Percentiles rank a stretch among this genome's conserved stretches.
Evolutionary conservation across 2,797 vertebrate genomes (phyloP).

Genomic region (Pipistrellus pygmaeus): DNA sequence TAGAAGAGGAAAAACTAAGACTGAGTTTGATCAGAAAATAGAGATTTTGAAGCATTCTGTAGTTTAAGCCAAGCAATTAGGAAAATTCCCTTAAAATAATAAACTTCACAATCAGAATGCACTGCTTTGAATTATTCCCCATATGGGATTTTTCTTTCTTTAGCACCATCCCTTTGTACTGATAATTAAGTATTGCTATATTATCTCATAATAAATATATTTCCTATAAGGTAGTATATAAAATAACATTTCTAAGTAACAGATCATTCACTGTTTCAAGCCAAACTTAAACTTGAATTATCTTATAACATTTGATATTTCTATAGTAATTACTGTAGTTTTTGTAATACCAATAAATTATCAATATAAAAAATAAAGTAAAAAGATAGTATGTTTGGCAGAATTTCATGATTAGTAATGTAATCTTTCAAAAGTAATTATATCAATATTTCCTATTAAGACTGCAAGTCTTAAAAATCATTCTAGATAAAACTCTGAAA

Average conservation of each 20-base stretch:
- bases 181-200: neutral
- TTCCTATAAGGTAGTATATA: neutral
- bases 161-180: neutral
- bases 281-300: neutral
- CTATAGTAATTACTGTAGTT: neutral
- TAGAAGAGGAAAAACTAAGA: neutral
- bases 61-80: neutral
- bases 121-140: neutral
- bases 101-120: neutral
- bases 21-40: slow-evolving; percentile 6
- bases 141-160: neutral
- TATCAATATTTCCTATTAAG: slow-evolving; percentile 26
- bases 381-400: neutral
- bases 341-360: neutral
- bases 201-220: slow-evolving; percentile 2
- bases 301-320: slow-evolving; percentile 45
- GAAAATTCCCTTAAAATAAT: slow-evolving; percentile 6
- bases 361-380: neutral
- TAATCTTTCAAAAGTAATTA: neutral
- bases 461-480: neutral
- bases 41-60: neutral
- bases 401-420: slow-evolving; percentile 19
- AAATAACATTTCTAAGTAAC: neutral
- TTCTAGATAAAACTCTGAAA: slow-evolving; percentile 21
- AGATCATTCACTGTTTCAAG: neutral